Conservation (phyloP, 2,888 invertebrate genomes). For the Ashinkailepas kermadecensis region DNA sequence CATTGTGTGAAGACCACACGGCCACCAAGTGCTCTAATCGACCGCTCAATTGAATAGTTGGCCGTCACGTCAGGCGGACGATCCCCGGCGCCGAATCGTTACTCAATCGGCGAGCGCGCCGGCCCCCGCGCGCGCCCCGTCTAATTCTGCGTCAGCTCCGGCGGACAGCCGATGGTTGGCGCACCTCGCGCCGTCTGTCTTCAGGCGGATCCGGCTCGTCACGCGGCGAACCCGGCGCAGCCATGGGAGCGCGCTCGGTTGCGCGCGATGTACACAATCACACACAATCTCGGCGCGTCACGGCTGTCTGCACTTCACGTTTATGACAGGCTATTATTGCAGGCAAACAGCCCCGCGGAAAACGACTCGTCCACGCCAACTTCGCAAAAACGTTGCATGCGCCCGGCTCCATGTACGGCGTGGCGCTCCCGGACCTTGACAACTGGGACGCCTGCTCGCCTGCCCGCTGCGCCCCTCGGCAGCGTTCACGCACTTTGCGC, state of each 20-base stretch:
- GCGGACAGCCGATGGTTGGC: neutral
- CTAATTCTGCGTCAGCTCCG: neutral
- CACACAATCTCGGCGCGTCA: neutral
- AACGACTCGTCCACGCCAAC: neutral
- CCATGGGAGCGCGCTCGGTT: neutral
- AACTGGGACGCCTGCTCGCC: neutral
- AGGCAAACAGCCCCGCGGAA: neutral
- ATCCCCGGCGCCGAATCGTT: neutral
- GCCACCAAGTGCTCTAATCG: neutral
- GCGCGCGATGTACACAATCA: neutral
- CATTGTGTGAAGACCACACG: neutral
- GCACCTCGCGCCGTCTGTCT: neutral
- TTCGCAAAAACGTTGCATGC: neutral
- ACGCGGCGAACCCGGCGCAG: neutral
- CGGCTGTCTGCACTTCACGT: neutral
- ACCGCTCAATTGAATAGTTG: neutral
- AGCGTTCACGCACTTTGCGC: constrained; percentile 3
- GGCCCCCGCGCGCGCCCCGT: neutral
- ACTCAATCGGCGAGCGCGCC: neutral
- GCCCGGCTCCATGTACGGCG: neutral
- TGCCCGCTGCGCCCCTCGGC: neutral
- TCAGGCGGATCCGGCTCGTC: neutral
- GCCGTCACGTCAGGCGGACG: neutral
- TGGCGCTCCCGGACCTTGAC: neutral
- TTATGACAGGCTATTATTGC: constrained; percentile 13